Base-by-base conservation (phyloP, 2,888 invertebrate species). In the Thymelicus acteon region DNA sequence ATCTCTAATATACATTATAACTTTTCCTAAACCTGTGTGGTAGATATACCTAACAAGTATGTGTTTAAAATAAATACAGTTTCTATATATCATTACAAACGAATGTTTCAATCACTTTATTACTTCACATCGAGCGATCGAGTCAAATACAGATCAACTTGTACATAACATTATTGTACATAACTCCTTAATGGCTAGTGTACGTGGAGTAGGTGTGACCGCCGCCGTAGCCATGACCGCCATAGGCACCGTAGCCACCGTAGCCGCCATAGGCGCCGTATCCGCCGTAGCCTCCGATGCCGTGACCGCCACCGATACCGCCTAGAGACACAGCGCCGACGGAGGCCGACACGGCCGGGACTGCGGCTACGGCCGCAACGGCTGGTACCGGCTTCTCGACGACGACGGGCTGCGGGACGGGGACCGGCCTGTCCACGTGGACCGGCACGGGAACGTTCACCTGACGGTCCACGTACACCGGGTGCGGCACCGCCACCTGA, bases 381-480 rank as follows among this genome's bases (percentile, higher is more conserved):
- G 92, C 90, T 0, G 92, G 84, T 8, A 92, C 92, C 0, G 80
- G 82, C 61, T 83, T 77, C 57, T 84, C 80, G 1, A 85, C 82
- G 1, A 82, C 80, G 0, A 85, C 83, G 2, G 86, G 85, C 58
- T 85, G 84, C 0, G 85, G 83, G 0, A 85, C 82, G 0, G 84
- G 79, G 15, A 93, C 85, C 31, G 94, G 94, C 77, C 94, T 93
- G 73, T 95, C 94, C 0, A 96, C 94, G 68, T 93, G 85, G 12
- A 96, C 94, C 0, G 95, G 95, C 0, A 95, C 93, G 13, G 95
- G 95, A 2, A 95, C 95, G n/a, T 94, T 94, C 15, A 95, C 94
- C 0, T 93, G 94, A 44, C 95, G 92, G 71, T 94, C 91, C 0
- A 95, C 92, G 60, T 94, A 92, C 7, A 95, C 95, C 24, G 95